Evolutionary conservation across 2,888 invertebrate genomes (phyloP).

Genomic region (Scelioninae gen. 1): DNA sequence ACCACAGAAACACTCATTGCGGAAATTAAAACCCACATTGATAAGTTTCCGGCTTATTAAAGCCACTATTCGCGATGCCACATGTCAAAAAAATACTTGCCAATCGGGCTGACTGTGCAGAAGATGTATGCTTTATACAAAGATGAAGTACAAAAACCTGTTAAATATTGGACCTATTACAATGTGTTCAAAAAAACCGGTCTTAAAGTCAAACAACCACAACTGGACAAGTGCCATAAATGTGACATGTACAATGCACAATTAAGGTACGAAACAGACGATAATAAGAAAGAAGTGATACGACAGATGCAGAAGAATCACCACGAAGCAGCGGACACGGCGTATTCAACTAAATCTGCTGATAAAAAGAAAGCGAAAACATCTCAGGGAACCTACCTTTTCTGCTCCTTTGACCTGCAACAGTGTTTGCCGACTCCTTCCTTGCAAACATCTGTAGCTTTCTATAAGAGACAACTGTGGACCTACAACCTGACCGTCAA

Average conservation of each 20-base stretch:
- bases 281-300: not conserved
- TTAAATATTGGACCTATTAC: slow-evolving; percentile 37
- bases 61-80: slow-evolving; percentile 22
- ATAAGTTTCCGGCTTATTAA: slow-evolving; percentile 26
- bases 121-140: slow-evolving; percentile 38
- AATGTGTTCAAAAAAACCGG: slow-evolving; percentile 57
- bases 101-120: slow-evolving; percentile 11
- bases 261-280: slow-evolving; percentile 31
- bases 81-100: slow-evolving; percentile 37
- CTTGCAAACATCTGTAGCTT: slow-evolving; percentile 73
- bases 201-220: slow-evolving; percentile 66
- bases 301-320: slow-evolving; percentile 23
- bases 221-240: slow-evolving; percentile 36
- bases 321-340: slow-evolving; percentile 40
- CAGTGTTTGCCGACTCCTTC: slow-evolving; percentile 61
- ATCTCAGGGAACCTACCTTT: slow-evolving; percentile 10
- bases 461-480: slow-evolving; percentile 77
- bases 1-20: not conserved
- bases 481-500: slow-evolving; percentile 76
- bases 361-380: slow-evolving; percentile 45
- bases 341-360: slow-evolving; percentile 24
- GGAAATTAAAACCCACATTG: slow-evolving; percentile 2
- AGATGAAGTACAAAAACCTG: slow-evolving; percentile 9
- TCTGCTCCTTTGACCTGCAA: slow-evolving; percentile 52
- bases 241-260: slow-evolving; percentile 30